phyloP scores from a whole-genome alignment of 1,140 invertebrate species.

The silkworm (Bombyx mori) region ASM3026992v2 NC_085116.1:11273501-11274000 shows the following conservation, averaged over 20 bases:
- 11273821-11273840: conserved; percentile 24
- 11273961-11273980: conserved; percentile 7
- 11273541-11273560: no score
- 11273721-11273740: neutral
- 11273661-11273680: no score
- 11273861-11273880: conserved; percentile 46
- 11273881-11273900: conserved; percentile 25
- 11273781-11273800: conserved; percentile 19
- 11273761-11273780: neutral
- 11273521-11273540: no score
- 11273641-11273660: no score
- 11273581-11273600: no score
- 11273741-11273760: neutral
- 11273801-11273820: conserved; percentile 26
- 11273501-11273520: no score
- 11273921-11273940: conserved; percentile 39
- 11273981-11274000: neutral
- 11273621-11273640: no score
- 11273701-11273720: no score
- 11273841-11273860: conserved; percentile 55
- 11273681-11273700: no score
- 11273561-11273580: no score
- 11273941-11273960: conserved; percentile 8
- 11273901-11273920: conserved; percentile 39
- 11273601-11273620: no score